Conservation (phyloP, 2,797 vertebrate genomes). For the Gallinago solitaria region DNA sequence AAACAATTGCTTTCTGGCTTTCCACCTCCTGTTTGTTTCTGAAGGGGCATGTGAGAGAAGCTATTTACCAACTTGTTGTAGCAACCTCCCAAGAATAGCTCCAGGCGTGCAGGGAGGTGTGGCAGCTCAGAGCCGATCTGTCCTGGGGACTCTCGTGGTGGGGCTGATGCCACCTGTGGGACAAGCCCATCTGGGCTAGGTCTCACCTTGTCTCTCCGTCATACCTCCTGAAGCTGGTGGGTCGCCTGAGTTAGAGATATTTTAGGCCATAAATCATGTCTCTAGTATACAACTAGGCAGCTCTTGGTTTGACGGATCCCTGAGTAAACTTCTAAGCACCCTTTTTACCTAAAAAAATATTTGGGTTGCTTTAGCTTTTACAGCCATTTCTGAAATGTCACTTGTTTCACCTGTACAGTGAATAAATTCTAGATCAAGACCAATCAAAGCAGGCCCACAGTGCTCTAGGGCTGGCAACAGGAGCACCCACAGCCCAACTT, state of each 20-base stretch:
- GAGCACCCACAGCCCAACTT: neutral
- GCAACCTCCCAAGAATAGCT: neutral
- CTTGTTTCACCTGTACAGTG: neutral
- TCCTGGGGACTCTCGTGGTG: neutral
- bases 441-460: rapidly evolving
- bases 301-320: neutral
- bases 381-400: neutral
- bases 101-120: rapidly evolving
- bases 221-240: neutral
- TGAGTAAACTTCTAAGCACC: neutral
- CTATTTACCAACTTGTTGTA: neutral
- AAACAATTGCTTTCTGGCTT: neutral
- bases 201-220: neutral
- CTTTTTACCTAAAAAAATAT: neutral
- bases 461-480: neutral
- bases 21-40: neutral
- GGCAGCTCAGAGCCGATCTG: neutral
- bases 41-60: neutral
- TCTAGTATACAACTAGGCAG: neutral
- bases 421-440: neutral
- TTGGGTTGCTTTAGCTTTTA: neutral
- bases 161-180: neutral
- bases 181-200: neutral
- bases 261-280: neutral
- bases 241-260: neutral